phyloP scores from a whole-genome alignment of 1,140 invertebrate species.

The Coenobita brevimanus region DNA sequence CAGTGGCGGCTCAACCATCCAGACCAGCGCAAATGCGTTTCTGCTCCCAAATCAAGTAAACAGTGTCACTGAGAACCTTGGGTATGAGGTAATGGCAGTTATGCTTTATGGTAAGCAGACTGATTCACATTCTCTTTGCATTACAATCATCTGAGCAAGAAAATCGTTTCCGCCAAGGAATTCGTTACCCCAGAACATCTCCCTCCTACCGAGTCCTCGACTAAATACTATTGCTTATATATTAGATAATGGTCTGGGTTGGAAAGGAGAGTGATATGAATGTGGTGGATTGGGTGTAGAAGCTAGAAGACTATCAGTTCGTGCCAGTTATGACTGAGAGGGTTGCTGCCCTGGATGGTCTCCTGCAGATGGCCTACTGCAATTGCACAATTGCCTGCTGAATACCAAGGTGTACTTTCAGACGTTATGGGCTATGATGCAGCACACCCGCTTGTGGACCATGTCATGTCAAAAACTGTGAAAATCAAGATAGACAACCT shows the following conservation, averaged over 20 bases:
- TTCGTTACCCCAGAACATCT: background rate
- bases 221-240: constrained; percentile 1
- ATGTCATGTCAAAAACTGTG: constrained; percentile 8
- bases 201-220: too few species aligned
- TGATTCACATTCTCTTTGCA: background rate
- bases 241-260: background rate
- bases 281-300: background rate
- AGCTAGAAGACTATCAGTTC: background rate
- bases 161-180: background rate
- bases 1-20: too few species aligned
- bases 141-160: background rate
- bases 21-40: too few species aligned
- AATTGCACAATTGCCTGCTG: background rate
- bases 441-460: background rate
- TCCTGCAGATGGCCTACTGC: too few species aligned
- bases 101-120: background rate
- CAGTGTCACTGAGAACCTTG: background rate
- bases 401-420: background rate
- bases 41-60: background rate
- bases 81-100: background rate
- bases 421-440: background rate
- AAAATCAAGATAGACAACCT: background rate
- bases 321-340: too few species aligned
- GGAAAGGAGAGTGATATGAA: constrained; percentile 5
- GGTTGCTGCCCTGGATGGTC: background rate